Conservation (phyloP, 1,140 invertebrate species). For the Heliconius hermathena region DNA sequence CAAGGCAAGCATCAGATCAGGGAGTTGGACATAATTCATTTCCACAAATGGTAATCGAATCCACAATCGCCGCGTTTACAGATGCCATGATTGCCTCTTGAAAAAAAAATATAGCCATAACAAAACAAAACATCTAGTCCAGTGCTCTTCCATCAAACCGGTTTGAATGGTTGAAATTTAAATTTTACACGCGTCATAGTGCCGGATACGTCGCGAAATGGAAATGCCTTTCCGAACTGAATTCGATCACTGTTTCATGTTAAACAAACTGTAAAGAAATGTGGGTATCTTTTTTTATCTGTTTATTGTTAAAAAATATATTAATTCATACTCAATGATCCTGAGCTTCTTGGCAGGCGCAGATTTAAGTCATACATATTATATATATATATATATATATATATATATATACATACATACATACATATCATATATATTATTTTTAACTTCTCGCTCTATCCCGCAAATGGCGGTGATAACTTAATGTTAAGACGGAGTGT, state of each 20-base stretch:
- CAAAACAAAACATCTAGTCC: constrained; percentile 3
- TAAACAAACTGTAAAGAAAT: neutral
- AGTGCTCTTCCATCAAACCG: neutral
- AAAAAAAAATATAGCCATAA: neutral
- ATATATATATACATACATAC: too few species aligned
- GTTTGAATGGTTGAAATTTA: constrained; percentile 23
- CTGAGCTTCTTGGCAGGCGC: too few species aligned
- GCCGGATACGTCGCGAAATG: neutral
- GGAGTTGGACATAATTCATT: too few species aligned
- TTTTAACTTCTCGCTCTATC: neutral
- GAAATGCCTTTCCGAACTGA: constrained; percentile 8
- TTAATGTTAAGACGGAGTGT: neutral
- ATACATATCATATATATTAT: too few species aligned
- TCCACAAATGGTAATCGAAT: too few species aligned
- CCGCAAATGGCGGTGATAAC: neutral
- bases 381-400: too few species aligned
- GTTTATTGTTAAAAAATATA: neutral
- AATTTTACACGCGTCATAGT: constrained; percentile 21
- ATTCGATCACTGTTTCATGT: constrained; percentile 2
- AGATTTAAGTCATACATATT: too few species aligned
- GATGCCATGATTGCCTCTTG: too few species aligned
- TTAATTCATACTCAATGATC: too few species aligned
- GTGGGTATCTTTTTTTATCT: neutral
- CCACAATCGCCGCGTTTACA: too few species aligned
- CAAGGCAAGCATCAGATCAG: too few species aligned